These are phyloP conservation scores for Carollia perspicillata DNA, from an alignment of 2,113 vertebrate species.

Conservation along the genomic window DNA sequence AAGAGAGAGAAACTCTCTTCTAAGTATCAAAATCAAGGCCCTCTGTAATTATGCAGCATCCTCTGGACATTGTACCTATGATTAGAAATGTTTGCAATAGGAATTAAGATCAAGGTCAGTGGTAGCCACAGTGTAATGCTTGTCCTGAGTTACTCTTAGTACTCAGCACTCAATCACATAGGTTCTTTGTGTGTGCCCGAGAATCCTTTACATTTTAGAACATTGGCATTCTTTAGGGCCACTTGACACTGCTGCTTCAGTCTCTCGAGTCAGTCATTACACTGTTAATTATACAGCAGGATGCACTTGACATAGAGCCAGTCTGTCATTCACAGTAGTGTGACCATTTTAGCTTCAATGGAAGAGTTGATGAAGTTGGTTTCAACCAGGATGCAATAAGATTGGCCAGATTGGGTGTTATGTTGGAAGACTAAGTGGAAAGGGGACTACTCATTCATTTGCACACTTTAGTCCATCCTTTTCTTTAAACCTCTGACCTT, in stretches of 20 bases:
- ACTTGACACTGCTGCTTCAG: conserved; percentile 89
- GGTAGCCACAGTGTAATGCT: conserved; percentile 90
- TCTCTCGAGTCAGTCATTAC: conserved; percentile 92
- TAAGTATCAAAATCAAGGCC: conserved; percentile 84
- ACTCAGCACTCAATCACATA: conserved; percentile 90
- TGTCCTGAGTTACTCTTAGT: conserved; percentile 90
- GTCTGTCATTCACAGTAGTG: conserved; percentile 91
- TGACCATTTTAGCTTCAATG: conserved; percentile 89
- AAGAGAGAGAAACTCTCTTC: neutral
- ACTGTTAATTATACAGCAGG: conserved; percentile 88
- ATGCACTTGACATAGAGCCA: conserved; percentile 91
- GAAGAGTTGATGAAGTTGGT: conserved; percentile 93
- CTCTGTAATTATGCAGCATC: conserved; percentile 90
- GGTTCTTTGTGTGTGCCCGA: conserved; percentile 86
- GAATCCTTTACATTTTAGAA: conserved; percentile 87
- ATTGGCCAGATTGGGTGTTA: conserved; percentile 89
- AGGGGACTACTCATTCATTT: conserved; percentile 82
- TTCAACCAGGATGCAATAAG: conserved; percentile 87
- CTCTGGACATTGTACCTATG: conserved; percentile 91
- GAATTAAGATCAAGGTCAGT: conserved; percentile 89
- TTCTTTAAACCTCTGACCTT: neutral
- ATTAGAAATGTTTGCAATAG: conserved; percentile 91
- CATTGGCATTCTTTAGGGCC: conserved; percentile 88
- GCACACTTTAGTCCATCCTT: neutral
- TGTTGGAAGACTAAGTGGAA: conserved; percentile 92